phyloP scores from a whole-genome alignment of 2,797 vertebrate species.

The Melopsittacus undulatus region DNA sequence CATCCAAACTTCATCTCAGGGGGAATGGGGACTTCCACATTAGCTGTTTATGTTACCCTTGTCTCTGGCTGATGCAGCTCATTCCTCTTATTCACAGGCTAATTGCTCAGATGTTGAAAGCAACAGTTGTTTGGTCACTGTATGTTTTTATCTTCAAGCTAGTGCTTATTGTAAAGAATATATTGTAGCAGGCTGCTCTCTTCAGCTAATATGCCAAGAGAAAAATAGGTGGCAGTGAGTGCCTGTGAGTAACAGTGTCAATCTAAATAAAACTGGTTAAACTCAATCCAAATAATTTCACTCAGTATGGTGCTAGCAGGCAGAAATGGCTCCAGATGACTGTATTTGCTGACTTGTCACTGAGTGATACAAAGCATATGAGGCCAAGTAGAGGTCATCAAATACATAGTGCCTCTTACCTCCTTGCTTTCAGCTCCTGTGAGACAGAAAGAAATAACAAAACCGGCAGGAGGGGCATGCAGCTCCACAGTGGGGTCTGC shows the following conservation, averaged over 20 bases:
- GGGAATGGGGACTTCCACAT: fast-evolving
- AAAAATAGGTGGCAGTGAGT: neutral
- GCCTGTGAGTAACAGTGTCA: neutral
- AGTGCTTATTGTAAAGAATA: neutral
- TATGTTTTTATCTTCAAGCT: neutral
- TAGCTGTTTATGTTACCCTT: neutral
- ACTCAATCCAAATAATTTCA: constrained; percentile 10
- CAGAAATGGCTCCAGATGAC: constrained; percentile 31
- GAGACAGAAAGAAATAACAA: constrained; percentile 26
- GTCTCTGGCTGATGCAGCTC: neutral
- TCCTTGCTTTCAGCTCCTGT: constrained; percentile 11
- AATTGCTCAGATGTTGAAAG: neutral
- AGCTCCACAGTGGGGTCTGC: neutral
- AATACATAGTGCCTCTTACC: neutral
- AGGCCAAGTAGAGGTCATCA: constrained; percentile 43
- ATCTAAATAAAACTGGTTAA: constrained; percentile 25
- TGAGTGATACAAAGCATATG: constrained; percentile 43
- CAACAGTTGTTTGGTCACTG: neutral
- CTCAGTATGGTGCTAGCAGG: neutral
- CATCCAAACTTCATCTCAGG: neutral
- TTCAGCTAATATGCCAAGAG: neutral
- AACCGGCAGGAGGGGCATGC: neutral
- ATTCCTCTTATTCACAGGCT: neutral
- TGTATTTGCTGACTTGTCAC: constrained; percentile 41
- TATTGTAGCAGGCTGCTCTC: neutral